Percentiles rank a stretch among this genome's conserved stretches.
These are phyloP conservation scores for Lasioglossum villosulum DNA, from an alignment of 2,888 invertebrate species.

Conservation along the genomic window DNA sequence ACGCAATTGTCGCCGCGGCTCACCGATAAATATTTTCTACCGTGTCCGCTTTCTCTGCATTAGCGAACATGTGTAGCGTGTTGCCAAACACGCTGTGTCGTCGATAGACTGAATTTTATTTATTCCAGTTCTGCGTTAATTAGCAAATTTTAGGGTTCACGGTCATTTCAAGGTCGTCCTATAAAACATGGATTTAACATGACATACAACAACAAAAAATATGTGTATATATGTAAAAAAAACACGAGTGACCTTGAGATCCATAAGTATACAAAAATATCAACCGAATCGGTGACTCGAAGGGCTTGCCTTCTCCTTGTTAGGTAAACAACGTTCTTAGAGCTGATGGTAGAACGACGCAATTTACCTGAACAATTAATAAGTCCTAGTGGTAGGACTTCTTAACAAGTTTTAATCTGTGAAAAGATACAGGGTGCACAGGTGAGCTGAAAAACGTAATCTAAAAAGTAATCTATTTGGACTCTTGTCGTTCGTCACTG, in stretches of 20 bases:
- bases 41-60: not conserved
- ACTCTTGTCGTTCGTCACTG: slow-evolving; percentile 62
- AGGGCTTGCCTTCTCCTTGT: too few species aligned
- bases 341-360: not conserved
- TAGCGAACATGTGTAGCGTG: slow-evolving; percentile 10
- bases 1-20: not conserved
- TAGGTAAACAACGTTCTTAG: not conserved
- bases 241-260: too few species aligned
- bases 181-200: too few species aligned
- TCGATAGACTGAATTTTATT: too few species aligned
- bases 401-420: not conserved
- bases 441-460: slow-evolving; percentile 13
- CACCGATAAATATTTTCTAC: not conserved
- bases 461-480: slow-evolving; percentile 69
- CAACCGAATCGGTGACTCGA: too few species aligned
- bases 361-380: not conserved
- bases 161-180: too few species aligned
- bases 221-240: too few species aligned
- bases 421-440: not conserved
- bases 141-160: too few species aligned
- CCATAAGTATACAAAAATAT: too few species aligned
- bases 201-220: too few species aligned
- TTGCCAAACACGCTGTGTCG: not conserved
- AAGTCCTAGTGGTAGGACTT: not conserved
- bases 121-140: too few species aligned